phyloP scores from a whole-genome alignment of 2,113 vertebrate genomes.

The Ptyas mucosa region DNA sequence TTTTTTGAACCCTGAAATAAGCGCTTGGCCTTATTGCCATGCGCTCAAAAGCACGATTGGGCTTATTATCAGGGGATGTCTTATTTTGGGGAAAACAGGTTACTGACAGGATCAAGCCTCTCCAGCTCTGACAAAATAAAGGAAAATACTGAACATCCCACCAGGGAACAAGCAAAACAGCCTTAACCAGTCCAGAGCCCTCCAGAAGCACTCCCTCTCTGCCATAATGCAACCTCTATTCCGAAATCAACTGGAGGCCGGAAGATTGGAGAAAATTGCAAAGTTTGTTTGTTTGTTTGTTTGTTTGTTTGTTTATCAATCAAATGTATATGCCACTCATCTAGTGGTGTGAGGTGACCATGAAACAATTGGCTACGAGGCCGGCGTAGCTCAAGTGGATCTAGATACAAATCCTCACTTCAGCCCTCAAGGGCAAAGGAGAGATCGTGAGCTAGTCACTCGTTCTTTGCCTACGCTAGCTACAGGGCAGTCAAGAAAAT shows the following conservation, averaged over 20 bases:
- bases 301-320: too few species aligned
- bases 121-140: not conserved
- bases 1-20: too few species aligned
- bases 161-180: not conserved
- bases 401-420: not conserved
- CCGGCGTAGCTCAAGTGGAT: not conserved
- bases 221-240: not conserved
- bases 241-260: not conserved
- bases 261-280: not conserved
- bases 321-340: not conserved
- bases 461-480: too few species aligned
- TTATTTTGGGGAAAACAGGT: too few species aligned
- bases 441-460: not conserved
- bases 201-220: not conserved
- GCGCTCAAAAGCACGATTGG: too few species aligned
- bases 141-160: not conserved
- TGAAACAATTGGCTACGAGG: not conserved
- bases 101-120: not conserved
- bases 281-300: not conserved
- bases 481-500: not conserved
- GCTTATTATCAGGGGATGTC: too few species aligned
- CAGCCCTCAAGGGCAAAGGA: too few species aligned
- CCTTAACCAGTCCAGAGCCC: not conserved
- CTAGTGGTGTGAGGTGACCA: not conserved
- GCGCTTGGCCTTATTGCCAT: too few species aligned